Percentiles rank a stretch among this genome's conserved stretches.
These are phyloP conservation scores for Stictonetta naevosa DNA, from an alignment of 2,113 vertebrate species.

Conservation along the genomic window DNA sequence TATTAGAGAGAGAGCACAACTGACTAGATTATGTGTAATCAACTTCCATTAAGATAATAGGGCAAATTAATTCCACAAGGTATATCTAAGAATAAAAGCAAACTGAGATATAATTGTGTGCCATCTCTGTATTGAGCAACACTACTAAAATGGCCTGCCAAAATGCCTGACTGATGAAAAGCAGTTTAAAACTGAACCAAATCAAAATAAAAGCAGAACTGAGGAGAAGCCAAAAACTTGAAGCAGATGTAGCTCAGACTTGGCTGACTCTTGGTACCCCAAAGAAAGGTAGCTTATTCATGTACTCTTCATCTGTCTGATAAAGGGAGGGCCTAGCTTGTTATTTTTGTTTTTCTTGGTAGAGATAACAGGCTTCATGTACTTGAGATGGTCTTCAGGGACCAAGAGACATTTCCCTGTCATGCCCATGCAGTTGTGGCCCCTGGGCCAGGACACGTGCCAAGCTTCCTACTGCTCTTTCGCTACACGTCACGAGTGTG, in stretches of 20 bases:
- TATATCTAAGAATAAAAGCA: neutral
- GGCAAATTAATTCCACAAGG: neutral
- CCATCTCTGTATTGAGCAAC: neutral
- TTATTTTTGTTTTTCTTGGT: neutral
- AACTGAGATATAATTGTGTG: neutral
- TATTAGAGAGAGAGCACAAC: neutral
- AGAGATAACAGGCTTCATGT: neutral
- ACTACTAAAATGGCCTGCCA: neutral
- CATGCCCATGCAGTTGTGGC: accelerated
- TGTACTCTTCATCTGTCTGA: neutral
- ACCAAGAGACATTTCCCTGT: neutral
- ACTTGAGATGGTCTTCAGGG: neutral
- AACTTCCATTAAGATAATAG: neutral
- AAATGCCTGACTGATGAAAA: neutral
- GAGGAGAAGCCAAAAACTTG: neutral
- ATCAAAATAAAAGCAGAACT: neutral
- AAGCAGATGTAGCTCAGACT: neutral
- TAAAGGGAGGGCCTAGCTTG: neutral
- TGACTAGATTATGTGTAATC: neutral
- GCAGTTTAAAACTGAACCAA: neutral
- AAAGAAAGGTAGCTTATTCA: neutral
- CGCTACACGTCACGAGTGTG: neutral
- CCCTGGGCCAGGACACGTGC: neutral
- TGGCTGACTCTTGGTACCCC: neutral
- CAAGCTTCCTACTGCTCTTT: neutral